These are phyloP conservation scores for Apoda limacodes DNA, from an alignment of 2,888 invertebrate species.

Conservation along the genomic window DNA sequence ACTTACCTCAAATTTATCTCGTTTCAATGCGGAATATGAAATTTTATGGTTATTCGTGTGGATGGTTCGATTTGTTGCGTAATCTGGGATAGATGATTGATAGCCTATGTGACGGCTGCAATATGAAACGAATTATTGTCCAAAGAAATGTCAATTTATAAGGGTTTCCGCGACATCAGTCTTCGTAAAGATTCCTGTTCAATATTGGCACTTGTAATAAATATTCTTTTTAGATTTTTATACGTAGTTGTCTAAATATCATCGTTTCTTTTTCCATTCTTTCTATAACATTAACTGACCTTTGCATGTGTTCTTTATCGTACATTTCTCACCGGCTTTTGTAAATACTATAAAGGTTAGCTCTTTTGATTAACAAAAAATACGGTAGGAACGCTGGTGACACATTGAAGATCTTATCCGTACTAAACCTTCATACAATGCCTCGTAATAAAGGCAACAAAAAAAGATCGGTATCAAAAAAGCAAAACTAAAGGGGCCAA, in stretches of 20 bases:
- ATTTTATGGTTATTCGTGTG: conserved; percentile 46
- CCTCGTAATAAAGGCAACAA: conserved; percentile 59
- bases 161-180: conserved; percentile 18
- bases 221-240: no score
- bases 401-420: conserved; percentile 66
- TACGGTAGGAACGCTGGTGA: conserved; percentile 51
- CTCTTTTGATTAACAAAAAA: conserved; percentile 50
- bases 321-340: no score
- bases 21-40: conserved; percentile 42
- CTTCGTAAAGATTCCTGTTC: conserved; percentile 8
- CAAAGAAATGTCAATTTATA: conserved; percentile 33
- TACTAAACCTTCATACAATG: conserved; percentile 62
- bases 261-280: no score
- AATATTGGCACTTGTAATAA: no score
- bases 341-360: conserved; percentile 48
- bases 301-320: no score
- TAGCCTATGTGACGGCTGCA: conserved; percentile 34
- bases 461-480: conserved; percentile 64
- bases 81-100: conserved; percentile 51
- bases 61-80: conserved; percentile 45
- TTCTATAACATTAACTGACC: no score
- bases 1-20: conserved; percentile 42
- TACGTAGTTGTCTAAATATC: no score
- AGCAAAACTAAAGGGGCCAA: conserved; percentile 56
- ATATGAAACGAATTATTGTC: conserved; percentile 39